Conservation (phyloP, 2,113 vertebrate species). For the Notiomystis cincta region DNA sequence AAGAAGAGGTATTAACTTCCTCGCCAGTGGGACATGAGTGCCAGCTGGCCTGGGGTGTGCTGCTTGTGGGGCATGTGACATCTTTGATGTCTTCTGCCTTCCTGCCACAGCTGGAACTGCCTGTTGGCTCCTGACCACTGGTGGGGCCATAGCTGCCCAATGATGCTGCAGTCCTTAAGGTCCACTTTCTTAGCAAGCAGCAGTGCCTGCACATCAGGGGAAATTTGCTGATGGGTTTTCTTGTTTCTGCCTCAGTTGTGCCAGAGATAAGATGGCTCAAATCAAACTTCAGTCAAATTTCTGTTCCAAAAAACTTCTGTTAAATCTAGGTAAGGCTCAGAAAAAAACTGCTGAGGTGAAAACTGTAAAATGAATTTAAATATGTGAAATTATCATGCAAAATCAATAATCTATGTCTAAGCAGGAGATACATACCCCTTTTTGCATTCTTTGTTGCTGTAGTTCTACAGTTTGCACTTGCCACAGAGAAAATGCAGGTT, state of each 20-base stretch:
- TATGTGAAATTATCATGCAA: not conserved
- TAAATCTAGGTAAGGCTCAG: not conserved
- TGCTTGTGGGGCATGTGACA: not conserved
- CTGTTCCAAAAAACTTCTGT: not conserved
- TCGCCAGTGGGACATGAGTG: not conserved
- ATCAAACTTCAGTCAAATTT: not conserved
- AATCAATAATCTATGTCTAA: not conserved
- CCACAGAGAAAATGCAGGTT: not conserved
- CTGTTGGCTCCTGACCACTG: accelerated
- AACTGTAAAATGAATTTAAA: not conserved
- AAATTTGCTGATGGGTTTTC: not conserved
- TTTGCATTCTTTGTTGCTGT: not conserved
- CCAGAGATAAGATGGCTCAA: not conserved
- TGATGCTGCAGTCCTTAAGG: not conserved
- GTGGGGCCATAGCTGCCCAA: accelerated
- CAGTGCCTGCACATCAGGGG: too few species aligned
- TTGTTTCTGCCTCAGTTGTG: not conserved
- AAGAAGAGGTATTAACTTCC: not conserved
- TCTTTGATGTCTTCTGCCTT: not conserved
- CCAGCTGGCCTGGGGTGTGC: not conserved
- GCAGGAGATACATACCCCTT: not conserved
- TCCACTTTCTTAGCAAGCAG: not conserved
- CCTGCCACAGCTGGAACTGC: not conserved
- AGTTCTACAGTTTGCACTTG: not conserved
- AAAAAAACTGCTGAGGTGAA: not conserved